A percentile compares a stretch with the other conserved stretches of the same genome.
Evolutionary conservation across 1,140 invertebrate genomes (phyloP).

Genomic region (Lordiphosa collinella): DNA sequence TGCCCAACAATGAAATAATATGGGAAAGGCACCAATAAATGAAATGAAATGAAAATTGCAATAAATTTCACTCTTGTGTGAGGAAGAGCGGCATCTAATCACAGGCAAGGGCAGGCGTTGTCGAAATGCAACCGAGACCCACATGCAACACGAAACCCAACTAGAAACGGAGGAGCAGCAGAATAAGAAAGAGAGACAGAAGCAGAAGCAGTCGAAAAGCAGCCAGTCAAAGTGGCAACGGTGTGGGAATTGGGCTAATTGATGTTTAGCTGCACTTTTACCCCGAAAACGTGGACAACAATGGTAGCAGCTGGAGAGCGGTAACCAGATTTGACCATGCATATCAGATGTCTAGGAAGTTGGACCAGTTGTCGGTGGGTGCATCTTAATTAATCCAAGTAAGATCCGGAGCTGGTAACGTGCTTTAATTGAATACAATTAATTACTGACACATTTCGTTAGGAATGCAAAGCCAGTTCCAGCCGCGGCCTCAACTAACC

Average conservation of each 20-base stretch:
- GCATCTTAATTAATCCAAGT: constrained; percentile 62
- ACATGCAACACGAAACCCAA: constrained; percentile 57
- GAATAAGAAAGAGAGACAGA: constrained; percentile 18
- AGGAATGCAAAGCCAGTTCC: constrained; percentile 25
- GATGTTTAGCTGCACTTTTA: constrained; percentile 78
- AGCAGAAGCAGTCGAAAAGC: constrained; percentile 11
- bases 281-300: constrained; percentile 61
- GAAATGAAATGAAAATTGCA: constrained; percentile 71
- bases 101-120: constrained; percentile 62
- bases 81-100: constrained; percentile 65
- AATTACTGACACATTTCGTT: constrained; percentile 74
- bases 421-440: constrained; percentile 76
- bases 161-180: constrained; percentile 23
- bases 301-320: constrained; percentile 10
- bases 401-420: constrained; percentile 3
- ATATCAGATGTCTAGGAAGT: constrained; percentile 50
- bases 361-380: constrained; percentile 32
- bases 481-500: neutral
- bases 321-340: constrained; percentile 23
- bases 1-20: constrained; percentile 54
- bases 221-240: constrained; percentile 49
- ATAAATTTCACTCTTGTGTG: constrained; percentile 71
- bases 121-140: constrained; percentile 67
- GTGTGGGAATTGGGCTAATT: constrained; percentile 77
- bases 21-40: constrained; percentile 52